Conservation (phyloP, 2,888 invertebrate genomes). For the Stegana nigrithorax region DNA sequence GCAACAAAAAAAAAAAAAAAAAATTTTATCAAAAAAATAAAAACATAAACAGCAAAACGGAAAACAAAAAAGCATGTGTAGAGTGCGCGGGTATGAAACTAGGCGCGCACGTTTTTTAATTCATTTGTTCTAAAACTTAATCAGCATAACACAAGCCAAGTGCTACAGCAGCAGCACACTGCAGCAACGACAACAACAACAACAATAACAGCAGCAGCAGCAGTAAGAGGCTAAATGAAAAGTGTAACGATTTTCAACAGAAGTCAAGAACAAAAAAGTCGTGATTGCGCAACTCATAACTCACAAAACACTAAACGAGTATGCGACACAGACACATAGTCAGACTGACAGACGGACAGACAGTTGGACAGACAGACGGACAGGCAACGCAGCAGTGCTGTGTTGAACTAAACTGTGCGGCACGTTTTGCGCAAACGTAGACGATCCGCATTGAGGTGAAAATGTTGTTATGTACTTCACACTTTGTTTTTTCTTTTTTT, state of each 20-base stretch:
- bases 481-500: slow-evolving; percentile 23
- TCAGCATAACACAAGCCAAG: slow-evolving; percentile 36
- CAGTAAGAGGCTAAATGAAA: neutral
- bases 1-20: no score
- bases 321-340: slow-evolving; percentile 27
- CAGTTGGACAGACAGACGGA: slow-evolving; percentile 28
- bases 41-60: no score
- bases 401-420: no score
- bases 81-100: no score
- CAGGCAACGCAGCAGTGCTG: no score
- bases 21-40: neutral
- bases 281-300: slow-evolving; percentile 68
- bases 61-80: no score
- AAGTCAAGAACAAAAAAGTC: slow-evolving; percentile 65
- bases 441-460: neutral
- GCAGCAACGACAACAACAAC: neutral
- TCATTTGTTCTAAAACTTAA: slow-evolving; percentile 62
- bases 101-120: slow-evolving; percentile 55
- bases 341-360: slow-evolving; percentile 10
- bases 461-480: slow-evolving; percentile 37
- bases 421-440: slow-evolving; percentile 13
- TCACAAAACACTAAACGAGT: slow-evolving; percentile 48
- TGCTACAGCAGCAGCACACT: neutral
- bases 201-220: neutral
- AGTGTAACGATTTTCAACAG: slow-evolving; percentile 19